These are phyloP conservation scores for Acanthochromis polyacanthus DNA, from an alignment of 2,113 vertebrate genomes.

Conservation along the genomic window DNA sequence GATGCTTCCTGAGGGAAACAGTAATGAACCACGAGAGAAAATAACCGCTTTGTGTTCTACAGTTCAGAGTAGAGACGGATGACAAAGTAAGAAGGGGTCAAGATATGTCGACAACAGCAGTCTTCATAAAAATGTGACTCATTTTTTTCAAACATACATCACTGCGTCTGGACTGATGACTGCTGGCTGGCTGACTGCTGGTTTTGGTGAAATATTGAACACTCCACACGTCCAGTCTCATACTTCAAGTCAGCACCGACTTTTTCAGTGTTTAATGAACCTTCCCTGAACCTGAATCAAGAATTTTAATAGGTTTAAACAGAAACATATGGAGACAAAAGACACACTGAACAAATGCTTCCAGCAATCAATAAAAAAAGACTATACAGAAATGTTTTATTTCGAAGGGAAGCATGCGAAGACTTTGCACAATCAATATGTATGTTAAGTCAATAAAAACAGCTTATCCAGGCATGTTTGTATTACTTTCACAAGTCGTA, in stretches of 20 bases:
- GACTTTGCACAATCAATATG: no score
- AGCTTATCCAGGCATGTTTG: no score
- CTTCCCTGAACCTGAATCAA: constrained; percentile 6
- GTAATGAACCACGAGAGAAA: constrained; percentile 30
- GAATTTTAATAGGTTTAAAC: constrained; percentile 10
- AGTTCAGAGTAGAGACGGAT: not conserved
- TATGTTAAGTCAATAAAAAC: no score
- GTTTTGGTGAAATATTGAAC: not conserved
- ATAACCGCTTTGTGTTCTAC: not conserved
- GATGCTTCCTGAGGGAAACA: constrained; percentile 42
- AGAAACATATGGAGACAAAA: not conserved
- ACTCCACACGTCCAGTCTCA: not conserved
- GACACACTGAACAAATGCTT: not conserved
- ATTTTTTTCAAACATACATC: constrained; percentile 9
- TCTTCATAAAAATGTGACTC: not conserved
- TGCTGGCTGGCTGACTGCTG: not conserved
- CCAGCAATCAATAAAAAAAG: not conserved
- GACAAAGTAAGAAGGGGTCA: constrained; percentile 8
- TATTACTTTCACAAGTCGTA: no score
- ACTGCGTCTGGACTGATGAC: no score
- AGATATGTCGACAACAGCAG: not conserved
- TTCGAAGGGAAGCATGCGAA: no score
- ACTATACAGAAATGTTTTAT: no score
- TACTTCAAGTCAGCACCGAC: no score
- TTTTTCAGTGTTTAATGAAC: not conserved